A percentile compares a stretch with the other conserved stretches of the same genome.
phyloP scores from a whole-genome alignment of 2,888 invertebrate genomes.

The Caenorhabditis virilis region DNA sequence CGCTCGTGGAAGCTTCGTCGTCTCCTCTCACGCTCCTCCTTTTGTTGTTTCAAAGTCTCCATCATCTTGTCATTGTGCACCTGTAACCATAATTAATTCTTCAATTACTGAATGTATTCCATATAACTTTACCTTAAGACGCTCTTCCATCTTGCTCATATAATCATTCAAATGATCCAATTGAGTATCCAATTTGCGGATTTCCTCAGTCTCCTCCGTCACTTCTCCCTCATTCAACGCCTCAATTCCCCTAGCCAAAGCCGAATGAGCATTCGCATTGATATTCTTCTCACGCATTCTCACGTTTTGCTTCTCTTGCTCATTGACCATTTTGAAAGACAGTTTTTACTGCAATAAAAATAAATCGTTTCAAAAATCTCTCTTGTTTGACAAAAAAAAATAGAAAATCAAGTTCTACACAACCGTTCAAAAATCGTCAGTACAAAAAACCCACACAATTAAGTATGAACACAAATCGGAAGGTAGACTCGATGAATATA shows the following conservation, averaged over 20 bases:
- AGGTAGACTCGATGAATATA: no score
- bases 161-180: conserved; percentile 68
- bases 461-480: no score
- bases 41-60: conserved; percentile 63
- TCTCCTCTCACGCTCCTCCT: conserved; percentile 65
- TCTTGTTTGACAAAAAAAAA: no score
- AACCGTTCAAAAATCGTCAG: neutral
- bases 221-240: conserved; percentile 59
- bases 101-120: neutral
- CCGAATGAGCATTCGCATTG: conserved; percentile 44
- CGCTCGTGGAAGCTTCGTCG: conserved; percentile 66
- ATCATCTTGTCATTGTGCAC: conserved; percentile 63
- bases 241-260: conserved; percentile 55
- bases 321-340: conserved; percentile 15
- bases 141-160: conserved; percentile 62
- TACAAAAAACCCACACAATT: neutral
- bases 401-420: no score
- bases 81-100: no score
- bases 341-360: neutral
- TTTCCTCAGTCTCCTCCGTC: conserved; percentile 65
- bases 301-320: conserved; percentile 34
- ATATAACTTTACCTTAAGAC: conserved; percentile 32
- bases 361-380: no score
- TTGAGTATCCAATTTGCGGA: conserved; percentile 66
- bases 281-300: conserved; percentile 38